Base-by-base conservation (phyloP, 2,113 vertebrate genomes). In the Hippocampus guttulatus region DNA sequence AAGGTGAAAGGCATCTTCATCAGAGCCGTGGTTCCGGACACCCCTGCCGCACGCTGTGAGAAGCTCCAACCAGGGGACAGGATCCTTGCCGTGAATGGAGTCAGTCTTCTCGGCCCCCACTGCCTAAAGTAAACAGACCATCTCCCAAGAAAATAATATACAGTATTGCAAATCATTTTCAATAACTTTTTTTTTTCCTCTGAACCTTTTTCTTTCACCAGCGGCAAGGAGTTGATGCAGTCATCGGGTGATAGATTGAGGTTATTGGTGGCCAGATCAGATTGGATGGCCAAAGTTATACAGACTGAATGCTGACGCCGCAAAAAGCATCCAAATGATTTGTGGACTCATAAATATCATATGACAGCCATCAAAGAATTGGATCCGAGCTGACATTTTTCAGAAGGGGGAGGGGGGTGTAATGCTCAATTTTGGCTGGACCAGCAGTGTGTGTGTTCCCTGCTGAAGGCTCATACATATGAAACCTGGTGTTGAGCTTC, bases 11-110 rank as follows among this genome's bases (percentile, higher is more conserved):
- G 93, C 40, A 82, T 94, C 78, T 92, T 92, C 69, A 89, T 93
- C 67, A 85, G 86, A 8, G 85, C 91, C 0, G 86, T 94, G 68
- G 83, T 92, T 12, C 92, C 92, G 8, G 90, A 91, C 62, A 92
- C 90, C 38, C 91, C 93, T 1, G 92, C 92, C 15, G 89, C 87
- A 21, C 84, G 64, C 8, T 85, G 88, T 69, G 65, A 85, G 72
- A 88, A 72, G 70, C 81, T 93, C 74, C 69, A 30, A 33, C 81
- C 88, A 18, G 92, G 92, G 20, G 92, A 94, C 85, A 64, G 84
- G 47, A 92, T 94, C 73, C 85, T 94, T 80, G 92, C 93, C 11
- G 88, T 94, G 3, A 94, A 94, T 6, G 93, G 92, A 58, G 75
- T 90, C 68, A 91, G 88, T 67, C 81, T 94, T 76, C 80, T 91